These are phyloP conservation scores for Dichetophora obliterata DNA, from an alignment of 2,888 invertebrate genomes.

Conservation along the genomic window DNA sequence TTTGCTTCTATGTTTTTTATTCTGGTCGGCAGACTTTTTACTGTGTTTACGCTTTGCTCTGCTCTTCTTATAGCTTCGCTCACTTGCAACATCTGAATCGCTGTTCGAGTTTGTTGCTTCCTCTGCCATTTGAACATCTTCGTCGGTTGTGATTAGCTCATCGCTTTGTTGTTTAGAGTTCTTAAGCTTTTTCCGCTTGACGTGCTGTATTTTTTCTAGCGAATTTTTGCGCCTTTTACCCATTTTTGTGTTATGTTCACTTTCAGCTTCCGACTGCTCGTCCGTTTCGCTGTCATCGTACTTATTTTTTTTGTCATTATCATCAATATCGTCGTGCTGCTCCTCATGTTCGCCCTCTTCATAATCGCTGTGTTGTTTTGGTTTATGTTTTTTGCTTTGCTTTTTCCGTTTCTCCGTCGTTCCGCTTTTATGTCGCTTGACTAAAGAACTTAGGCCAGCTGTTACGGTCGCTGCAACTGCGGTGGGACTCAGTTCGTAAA, in stretches of 20 bases:
- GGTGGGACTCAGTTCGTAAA: slow-evolving; percentile 60
- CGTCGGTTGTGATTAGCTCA: slow-evolving; percentile 39
- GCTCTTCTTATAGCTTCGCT: slow-evolving; percentile 53
- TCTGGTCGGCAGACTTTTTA: neutral
- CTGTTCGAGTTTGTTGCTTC: slow-evolving; percentile 23
- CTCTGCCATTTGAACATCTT: slow-evolving; percentile 36
- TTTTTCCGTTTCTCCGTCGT: slow-evolving; percentile 46
- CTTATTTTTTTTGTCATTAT: slow-evolving; percentile 60
- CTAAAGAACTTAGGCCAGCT: slow-evolving; percentile 60
- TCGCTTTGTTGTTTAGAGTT: slow-evolving; percentile 18
- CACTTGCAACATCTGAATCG: slow-evolving; percentile 45
- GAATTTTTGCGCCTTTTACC: slow-evolving; percentile 5
- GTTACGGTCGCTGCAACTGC: slow-evolving; percentile 65
- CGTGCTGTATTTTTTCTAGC: neutral
- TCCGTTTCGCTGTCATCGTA: slow-evolving; percentile 42
- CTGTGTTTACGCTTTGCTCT: slow-evolving; percentile 50
- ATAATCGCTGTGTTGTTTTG: slow-evolving; percentile 12
- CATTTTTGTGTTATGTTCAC: neutral
- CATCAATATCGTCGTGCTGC: slow-evolving; percentile 58
- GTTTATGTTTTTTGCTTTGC: slow-evolving; percentile 13
- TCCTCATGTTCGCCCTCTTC: slow-evolving; percentile 54
- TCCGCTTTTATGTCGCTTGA: slow-evolving; percentile 55
- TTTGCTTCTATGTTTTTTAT: slow-evolving; percentile 34
- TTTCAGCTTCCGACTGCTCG: slow-evolving; percentile 31
- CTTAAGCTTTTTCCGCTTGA: slow-evolving; percentile 16